Base-by-base conservation (phyloP, 92 coral and sea anemone species). In the Pocillopora grandis region DNA sequence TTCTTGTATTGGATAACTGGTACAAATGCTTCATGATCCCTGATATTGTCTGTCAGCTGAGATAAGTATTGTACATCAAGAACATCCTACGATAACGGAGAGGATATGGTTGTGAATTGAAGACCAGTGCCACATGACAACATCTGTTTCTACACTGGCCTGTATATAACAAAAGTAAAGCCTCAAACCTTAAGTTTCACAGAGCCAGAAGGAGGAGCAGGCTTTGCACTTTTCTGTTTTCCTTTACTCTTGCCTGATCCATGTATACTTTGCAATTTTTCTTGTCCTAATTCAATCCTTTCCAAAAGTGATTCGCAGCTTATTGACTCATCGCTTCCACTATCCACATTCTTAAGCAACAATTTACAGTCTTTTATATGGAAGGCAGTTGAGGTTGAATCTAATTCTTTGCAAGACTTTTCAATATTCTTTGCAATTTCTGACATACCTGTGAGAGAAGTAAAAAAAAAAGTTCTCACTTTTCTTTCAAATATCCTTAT, bases 1-100 rank as follows among this genome's bases (percentile, higher is more conserved):
- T 94, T 84, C 77, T 84, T 79, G 76, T 64, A 87, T 56, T 90
- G 90, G 42, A 94, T 59, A 5, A 94, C 81, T 27, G 98, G 98
- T 3, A 86, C 94, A 83, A 79, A 76, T 56, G 78, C 62, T 21
- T 84, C 72, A 36, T 37, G 59, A 33, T 76, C 67, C n/a, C 19
- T 59, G 1, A 62, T 73, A 13, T 58, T 58, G 18, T 77, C 80
- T 61, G 93, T 76, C 58, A 92, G 77, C 27, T 90, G 85, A 36
- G 79, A 71, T 37, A 92, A 76, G 55, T 77, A 56, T 85, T 87
- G 91, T 19, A 92, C 98, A 83, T 92, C 93, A 21, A 92, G 21
- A 4, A 89, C 93, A 92, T 94, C 95, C 98, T 94, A 66, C 2
- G 9, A n/a, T 56, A 10, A n/a, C 21, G 21, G 11, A 9, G 64